Percentiles rank a stretch among this genome's conserved stretches.
Conservation (phyloP, 2,113 vertebrate genomes). For the Phylloscopus whistleri region DNA sequence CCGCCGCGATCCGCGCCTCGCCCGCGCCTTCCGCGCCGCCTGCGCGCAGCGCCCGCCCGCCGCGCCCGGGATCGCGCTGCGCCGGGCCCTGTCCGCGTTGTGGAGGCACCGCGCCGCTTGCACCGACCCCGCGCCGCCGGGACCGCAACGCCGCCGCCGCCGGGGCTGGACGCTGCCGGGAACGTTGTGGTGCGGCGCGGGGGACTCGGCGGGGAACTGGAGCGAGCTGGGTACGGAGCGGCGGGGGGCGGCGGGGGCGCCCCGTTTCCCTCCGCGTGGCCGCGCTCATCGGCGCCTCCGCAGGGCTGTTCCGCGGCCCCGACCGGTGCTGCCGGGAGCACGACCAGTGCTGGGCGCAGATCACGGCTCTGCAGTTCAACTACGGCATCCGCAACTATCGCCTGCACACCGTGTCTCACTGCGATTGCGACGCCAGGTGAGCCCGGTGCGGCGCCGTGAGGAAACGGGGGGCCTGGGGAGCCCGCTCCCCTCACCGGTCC, state of each 20-base stretch:
- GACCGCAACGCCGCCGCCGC: slow-evolving; percentile 64
- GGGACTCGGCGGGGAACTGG: slow-evolving; percentile 76
- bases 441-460: background rate
- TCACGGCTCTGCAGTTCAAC: slow-evolving; percentile 76
- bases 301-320: slow-evolving; percentile 81
- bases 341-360: slow-evolving; percentile 81
- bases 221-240: slow-evolving; percentile 76
- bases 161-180: slow-evolving; percentile 85
- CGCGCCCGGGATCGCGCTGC: background rate
- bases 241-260: background rate
- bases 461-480: too few species aligned
- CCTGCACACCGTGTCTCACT: slow-evolving; percentile 88
- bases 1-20: background rate
- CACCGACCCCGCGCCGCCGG: background rate
- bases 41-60: background rate
- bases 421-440: slow-evolving; percentile 85
- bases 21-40: background rate
- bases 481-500: background rate
- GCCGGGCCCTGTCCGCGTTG: background rate
- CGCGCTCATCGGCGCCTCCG: background rate
- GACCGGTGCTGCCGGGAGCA: slow-evolving; percentile 89
- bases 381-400: slow-evolving; percentile 86
- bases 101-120: background rate
- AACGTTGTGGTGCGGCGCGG: slow-evolving; percentile 90
- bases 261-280: background rate